Base-by-base conservation (phyloP, 2,113 vertebrate species). In the Neogale vison region DNA sequence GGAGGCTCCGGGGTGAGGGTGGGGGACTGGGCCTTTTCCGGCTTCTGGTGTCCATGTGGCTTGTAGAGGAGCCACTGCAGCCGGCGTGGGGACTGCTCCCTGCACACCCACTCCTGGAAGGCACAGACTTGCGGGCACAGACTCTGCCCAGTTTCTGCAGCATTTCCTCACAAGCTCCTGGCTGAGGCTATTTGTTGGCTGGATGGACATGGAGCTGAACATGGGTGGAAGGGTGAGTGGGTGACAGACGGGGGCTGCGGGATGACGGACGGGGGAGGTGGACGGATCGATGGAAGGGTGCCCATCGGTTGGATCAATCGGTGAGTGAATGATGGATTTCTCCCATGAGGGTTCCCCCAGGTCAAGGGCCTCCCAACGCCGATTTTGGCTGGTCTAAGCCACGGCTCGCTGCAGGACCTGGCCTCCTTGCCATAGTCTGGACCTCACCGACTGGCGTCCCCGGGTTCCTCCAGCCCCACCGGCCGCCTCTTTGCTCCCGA, bases 371-470 rank as follows among this genome's bases (percentile, higher is more conserved):
- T 52, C 39, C 42, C 20, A 15, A 5, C 7, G 20, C 26, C 76
- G 39, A 31, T 24, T 55, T 42, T 14, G 57, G 18, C 36, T 79
- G 83, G 15, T 3, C 67, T 13, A 55, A 67, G 31, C 21, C 50
- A 0, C 1, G 1, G 39, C 24, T 92, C 0, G 7, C 13, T 1
- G 6, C 1, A 36, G 50, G n/a, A n/a, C 47, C 59, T 42, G 24
- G 39, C 47, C 57, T 57, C 55, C 67, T 39, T 11, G 23, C 34
- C 80, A 23, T 47, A 39, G 7, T 11, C 80, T 17, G 45, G 42
- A 65, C 81, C 17, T 36, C 24, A 7, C 57, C 6, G 50, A 9
- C 57, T 5, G 36, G 31, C 4, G 0, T 18, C 57, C 72, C 42
- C 12, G 23, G 3, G 3, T 29, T 1, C 34, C 24, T 36, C 71